Evolutionary conservation across 2,888 invertebrate species (phyloP).

Genomic region (Anoplius nigerrimus): DNA sequence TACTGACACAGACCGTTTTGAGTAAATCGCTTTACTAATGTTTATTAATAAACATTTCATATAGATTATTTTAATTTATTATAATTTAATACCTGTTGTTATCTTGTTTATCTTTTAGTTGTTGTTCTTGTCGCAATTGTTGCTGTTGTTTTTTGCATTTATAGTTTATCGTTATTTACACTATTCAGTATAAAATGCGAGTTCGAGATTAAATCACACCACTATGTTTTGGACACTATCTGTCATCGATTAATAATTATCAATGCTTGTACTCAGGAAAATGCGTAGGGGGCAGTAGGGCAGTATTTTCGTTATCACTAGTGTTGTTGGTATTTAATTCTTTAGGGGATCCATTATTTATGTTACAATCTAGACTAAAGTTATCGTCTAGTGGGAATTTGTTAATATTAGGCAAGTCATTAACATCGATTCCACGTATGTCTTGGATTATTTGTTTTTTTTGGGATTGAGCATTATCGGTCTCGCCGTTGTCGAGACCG

Average conservation of each 20-base stretch:
- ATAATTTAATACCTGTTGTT: constrained; percentile 71
- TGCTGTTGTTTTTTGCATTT: constrained; percentile 18
- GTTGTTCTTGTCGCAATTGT: constrained; percentile 54
- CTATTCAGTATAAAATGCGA: constrained; percentile 74
- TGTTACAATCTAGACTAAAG: constrained; percentile 73
- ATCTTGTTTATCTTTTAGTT: constrained; percentile 32
- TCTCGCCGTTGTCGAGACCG: constrained; percentile 63
- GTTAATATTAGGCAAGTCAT: constrained; percentile 72
- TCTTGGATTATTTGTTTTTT: constrained; percentile 65
- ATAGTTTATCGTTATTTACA: constrained; percentile 73
- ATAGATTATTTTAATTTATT: constrained; percentile 71
- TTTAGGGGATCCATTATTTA: constrained; percentile 70
- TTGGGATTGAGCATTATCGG: constrained; percentile 69
- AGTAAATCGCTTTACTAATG: constrained; percentile 71
- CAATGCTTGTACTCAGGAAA: constrained; percentile 74
- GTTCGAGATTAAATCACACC: constrained; percentile 73
- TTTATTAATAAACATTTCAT: constrained; percentile 74
- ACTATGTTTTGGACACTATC: constrained; percentile 70
- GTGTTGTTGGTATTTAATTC: constrained; percentile 70
- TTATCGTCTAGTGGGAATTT: constrained; percentile 72
- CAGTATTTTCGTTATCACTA: constrained; percentile 74
- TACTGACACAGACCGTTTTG: constrained; percentile 31
- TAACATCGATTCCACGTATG: constrained; percentile 70
- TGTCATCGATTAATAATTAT: constrained; percentile 73
- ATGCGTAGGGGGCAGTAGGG: constrained; percentile 71